Conservation (phyloP, 2,797 vertebrate species). For the Scyliorhinus canicula region DNA sequence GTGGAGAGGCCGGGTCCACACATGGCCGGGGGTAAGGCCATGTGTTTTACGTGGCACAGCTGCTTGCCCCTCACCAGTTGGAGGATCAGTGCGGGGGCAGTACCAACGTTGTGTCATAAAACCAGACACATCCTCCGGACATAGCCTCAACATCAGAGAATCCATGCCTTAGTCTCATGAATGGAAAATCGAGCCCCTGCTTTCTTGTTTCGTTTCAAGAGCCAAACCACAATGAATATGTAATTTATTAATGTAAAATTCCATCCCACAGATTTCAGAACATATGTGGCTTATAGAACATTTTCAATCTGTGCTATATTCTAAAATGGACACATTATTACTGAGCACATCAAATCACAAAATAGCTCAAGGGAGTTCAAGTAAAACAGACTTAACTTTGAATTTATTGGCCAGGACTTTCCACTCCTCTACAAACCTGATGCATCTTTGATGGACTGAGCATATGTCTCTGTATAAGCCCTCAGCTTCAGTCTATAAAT, state of each 20-base stretch:
- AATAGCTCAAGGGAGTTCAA: neutral
- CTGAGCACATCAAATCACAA: neutral
- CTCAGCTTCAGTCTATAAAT: no score
- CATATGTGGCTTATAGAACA: neutral
- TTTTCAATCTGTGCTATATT: neutral
- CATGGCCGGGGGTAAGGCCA: no score
- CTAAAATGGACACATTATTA: neutral
- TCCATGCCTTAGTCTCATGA: no score
- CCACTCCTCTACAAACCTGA: neutral
- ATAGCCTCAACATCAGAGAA: no score
- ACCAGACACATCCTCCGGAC: no score
- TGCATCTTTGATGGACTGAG: neutral
- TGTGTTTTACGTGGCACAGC: no score
- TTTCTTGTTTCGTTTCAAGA: neutral
- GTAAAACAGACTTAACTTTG: constrained; percentile 6
- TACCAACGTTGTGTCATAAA: no score
- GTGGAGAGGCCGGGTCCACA: no score
- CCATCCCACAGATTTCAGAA: neutral
- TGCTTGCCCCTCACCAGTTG: no score
- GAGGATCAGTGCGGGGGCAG: no score
- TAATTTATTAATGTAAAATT: constrained; percentile 14
- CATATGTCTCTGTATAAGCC: neutral
- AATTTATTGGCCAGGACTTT: neutral
- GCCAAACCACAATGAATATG: constrained; percentile 5
- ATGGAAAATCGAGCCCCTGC: no score